Percentiles rank a stretch among this genome's conserved stretches.
phyloP scores from a whole-genome alignment of 2,113 vertebrate genomes.

The Eulacestoma nigropectus region DNA sequence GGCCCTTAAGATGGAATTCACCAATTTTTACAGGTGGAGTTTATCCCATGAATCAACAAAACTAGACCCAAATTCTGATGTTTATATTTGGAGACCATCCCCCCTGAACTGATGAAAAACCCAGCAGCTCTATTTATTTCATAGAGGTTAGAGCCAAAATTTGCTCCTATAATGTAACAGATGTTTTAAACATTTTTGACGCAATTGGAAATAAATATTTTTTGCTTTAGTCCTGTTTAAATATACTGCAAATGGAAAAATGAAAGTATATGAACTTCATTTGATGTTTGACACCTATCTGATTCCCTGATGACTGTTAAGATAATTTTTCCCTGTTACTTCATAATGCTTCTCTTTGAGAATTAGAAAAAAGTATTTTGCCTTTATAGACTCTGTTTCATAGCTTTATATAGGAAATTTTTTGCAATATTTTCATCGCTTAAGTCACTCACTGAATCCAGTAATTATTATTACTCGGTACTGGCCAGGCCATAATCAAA shows the following conservation, averaged over 20 bases:
- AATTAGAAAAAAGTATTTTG: neutral
- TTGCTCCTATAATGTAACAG: neutral
- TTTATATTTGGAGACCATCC: neutral
- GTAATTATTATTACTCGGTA: neutral
- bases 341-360: neutral
- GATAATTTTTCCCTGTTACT: neutral
- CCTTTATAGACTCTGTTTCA: neutral
- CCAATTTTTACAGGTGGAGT: neutral
- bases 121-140: neutral
- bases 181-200: neutral
- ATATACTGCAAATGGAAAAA: neutral
- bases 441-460: neutral
- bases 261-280: neutral
- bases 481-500: neutral
- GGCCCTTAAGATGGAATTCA: neutral
- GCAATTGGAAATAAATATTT: neutral
- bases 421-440: neutral
- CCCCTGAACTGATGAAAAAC: neutral
- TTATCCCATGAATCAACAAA: neutral
- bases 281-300: neutral
- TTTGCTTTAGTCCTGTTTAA: neutral
- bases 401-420: neutral
- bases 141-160: neutral
- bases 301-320: neutral
- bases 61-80: neutral